Base-by-base conservation (phyloP, 2,113 vertebrate species). In the Smithornis capensis region DNA sequence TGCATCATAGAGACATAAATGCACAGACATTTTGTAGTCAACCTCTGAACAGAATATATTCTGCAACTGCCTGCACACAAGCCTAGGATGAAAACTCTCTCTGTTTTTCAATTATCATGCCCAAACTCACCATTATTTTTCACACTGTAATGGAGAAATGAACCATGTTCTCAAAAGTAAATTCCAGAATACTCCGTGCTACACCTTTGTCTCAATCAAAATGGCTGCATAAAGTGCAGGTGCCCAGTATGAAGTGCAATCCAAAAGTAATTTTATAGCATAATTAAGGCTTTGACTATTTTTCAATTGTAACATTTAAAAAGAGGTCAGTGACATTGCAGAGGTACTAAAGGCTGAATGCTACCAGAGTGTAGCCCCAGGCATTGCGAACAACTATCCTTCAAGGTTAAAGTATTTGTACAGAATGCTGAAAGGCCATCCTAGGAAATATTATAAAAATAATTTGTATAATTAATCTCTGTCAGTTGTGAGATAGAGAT, bases 371-470 rank as follows among this genome's bases (percentile, higher is more conserved):
- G 6, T 28, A 93, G 37, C 45, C 37, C 13, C 37, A 67, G 42
- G 24, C 2, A 0, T 0, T 4, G 2, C 14, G 14, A 85, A 33
- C 27, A 84, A 14, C 17, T 19, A 0, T 17, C 25, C 33, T 73
- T 81, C 33, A 63, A 52, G 19, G 23, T 55, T 63, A 55, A 93
- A 67, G 10, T 23, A 28, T 7, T 10, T 74, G 55, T 53, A 27
- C 13, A 63, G 77, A 65, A 77, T 21, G 3, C 11, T 42, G 7
- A n/a, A 75, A 73, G 3, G 31, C 2, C 15, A 29, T 29, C 14
- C 8, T 33, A 70, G 17, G 5, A 53, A 71, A 75, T n/a, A 0
- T 67, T 63, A 35, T 4, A 12, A 71, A 74, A 55, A 16, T 4
- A 14, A 2, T 28, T 76, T 45, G 2, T 6, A n/a, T 22, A 56